Percentiles rank a stretch among this genome's conserved stretches.
Conservation (phyloP, 2,113 vertebrate genomes). For the Phalacrocorax brasilianus region DNA sequence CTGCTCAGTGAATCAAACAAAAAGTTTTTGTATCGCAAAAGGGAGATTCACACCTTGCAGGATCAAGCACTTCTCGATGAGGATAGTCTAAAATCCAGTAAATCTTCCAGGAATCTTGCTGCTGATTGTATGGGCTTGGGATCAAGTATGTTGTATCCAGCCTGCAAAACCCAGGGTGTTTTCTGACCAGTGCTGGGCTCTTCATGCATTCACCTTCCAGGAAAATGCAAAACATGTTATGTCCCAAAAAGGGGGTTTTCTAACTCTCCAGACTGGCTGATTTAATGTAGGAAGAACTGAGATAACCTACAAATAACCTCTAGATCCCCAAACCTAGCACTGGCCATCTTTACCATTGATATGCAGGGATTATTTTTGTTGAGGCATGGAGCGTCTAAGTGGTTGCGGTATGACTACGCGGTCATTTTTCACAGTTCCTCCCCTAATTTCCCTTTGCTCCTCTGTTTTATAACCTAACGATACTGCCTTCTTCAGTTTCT, state of each 20-base stretch:
- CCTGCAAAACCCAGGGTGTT: not conserved
- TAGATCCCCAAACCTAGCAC: too few relatives aligned
- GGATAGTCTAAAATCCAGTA: not conserved
- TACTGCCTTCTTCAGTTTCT: not conserved
- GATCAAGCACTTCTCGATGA: not conserved
- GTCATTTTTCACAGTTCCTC: not conserved
- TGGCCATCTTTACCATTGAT: not conserved
- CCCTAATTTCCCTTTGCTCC: not conserved
- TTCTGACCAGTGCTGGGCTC: not conserved
- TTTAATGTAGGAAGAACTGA: not conserved
- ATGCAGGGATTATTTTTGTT: accelerated
- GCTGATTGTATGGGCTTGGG: not conserved
- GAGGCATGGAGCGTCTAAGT: not conserved
- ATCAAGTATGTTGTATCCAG: not conserved
- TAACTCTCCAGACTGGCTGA: not conserved
- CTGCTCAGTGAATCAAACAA: not conserved
- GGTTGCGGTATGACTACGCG: not conserved
- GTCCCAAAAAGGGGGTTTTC: not conserved
- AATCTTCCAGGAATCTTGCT: not conserved
- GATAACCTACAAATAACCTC: not conserved
- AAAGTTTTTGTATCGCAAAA: not conserved
- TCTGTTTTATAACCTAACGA: not conserved
- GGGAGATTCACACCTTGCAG: not conserved
- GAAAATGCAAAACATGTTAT: accelerated
- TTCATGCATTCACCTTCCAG: not conserved